phyloP scores from a whole-genome alignment of 2,888 invertebrate species.

The Dyspetes luteomarginatus region DNA sequence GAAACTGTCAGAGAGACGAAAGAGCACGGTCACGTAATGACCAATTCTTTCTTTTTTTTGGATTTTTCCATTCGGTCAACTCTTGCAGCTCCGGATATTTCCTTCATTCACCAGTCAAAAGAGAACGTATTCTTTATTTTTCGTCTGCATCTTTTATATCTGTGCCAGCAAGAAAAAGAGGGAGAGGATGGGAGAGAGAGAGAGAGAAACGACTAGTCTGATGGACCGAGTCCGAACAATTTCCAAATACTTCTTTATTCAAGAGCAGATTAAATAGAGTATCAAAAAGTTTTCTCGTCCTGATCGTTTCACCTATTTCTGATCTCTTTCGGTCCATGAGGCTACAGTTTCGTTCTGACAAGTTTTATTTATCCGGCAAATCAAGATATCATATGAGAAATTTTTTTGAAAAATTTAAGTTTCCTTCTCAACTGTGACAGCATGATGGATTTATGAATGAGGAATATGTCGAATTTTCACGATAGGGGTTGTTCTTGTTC shows the following conservation, averaged over 20 bases:
- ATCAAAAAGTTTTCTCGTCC: too few species aligned
- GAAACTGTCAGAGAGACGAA: neutral
- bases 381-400: too few species aligned
- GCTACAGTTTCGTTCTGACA: too few species aligned
- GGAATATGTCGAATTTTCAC: too few species aligned
- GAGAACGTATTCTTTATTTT: conserved; percentile 37
- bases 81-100: neutral
- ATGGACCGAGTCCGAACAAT: conserved; percentile 4
- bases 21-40: conserved; percentile 38
- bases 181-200: neutral
- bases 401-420: too few species aligned
- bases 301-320: too few species aligned
- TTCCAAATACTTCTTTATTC: neutral
- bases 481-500: too few species aligned
- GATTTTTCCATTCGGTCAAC: neutral
- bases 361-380: too few species aligned
- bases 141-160: conserved; percentile 4
- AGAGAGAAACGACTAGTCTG: neutral
- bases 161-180: conserved; percentile 2
- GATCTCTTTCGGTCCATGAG: too few species aligned
- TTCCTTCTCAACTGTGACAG: too few species aligned
- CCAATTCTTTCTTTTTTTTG: conserved; percentile 41
- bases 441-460: too few species aligned
- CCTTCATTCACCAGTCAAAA: conserved; percentile 1
- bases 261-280: neutral